These are phyloP conservation scores for Callipepla squamata DNA, from an alignment of 2,113 vertebrate genomes.

Conservation along the genomic window DNA sequence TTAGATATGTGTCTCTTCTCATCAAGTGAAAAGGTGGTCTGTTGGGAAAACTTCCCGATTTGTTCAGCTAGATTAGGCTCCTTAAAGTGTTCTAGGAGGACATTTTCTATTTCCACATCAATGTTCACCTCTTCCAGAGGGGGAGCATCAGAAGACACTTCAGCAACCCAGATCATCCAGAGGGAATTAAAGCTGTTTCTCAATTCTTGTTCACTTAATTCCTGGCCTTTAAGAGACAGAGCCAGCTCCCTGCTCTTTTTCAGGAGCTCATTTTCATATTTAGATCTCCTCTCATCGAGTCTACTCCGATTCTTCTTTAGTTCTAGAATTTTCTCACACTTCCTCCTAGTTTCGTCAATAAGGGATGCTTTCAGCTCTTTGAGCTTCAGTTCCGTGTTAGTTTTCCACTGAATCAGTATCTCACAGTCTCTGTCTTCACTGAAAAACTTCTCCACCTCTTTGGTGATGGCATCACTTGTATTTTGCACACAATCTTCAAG, in stretches of 20 bases:
- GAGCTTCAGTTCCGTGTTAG: conserved; percentile 15
- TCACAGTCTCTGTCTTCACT: conserved; percentile 55
- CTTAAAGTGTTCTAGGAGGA: conserved; percentile 43
- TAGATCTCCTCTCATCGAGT: conserved; percentile 20
- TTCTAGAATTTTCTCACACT: conserved; percentile 26
- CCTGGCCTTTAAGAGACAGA: conserved; percentile 10
- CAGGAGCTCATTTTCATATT: conserved; percentile 44
- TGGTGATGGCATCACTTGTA: not conserved
- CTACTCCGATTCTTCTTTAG: conserved; percentile 16
- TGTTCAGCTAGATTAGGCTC: not conserved
- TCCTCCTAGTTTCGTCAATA: conserved; percentile 12
- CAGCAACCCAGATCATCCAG: conserved; percentile 40
- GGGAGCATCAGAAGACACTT: not conserved
- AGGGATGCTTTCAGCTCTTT: conserved; percentile 27
- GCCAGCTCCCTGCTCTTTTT: conserved; percentile 41
- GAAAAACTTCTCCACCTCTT: conserved; percentile 61
- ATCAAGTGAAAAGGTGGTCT: not conserved
- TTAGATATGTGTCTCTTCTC: not conserved
- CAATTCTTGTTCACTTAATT: conserved; percentile 15
- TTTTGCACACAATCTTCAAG: not conserved
- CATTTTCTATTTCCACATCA: not conserved
- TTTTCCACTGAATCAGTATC: conserved; percentile 68
- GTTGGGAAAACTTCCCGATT: not conserved
- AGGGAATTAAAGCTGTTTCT: conserved; percentile 16
- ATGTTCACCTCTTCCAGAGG: not conserved